phyloP scores from a whole-genome alignment of 2,888 invertebrate genomes.

The Eristalis intricaria region DNA sequence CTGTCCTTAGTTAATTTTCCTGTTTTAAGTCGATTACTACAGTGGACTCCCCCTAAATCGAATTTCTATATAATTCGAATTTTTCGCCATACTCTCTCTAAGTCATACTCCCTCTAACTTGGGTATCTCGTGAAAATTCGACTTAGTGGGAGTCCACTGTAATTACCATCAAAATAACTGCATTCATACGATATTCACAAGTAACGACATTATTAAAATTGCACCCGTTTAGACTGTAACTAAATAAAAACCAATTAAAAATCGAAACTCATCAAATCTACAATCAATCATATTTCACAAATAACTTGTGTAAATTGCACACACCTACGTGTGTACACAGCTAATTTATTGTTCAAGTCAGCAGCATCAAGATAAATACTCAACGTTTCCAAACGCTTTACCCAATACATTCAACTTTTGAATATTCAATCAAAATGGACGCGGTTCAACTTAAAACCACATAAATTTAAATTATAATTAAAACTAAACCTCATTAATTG shows the following conservation, averaged over 20 bases:
- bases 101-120: too few species aligned
- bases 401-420: background rate
- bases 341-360: background rate
- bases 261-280: background rate
- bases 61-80: too few species aligned
- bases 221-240: background rate
- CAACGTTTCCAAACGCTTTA: background rate
- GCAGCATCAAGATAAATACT: background rate
- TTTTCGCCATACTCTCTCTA: too few species aligned
- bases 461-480: background rate
- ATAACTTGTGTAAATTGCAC: background rate
- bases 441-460: background rate
- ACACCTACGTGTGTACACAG: background rate
- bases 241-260: background rate
- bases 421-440: background rate
- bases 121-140: too few species aligned
- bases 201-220: too few species aligned
- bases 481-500: slow-evolving; percentile 12
- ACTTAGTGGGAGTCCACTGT: too few species aligned
- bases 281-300: background rate
- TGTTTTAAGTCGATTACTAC: too few species aligned
- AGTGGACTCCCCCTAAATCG: too few species aligned
- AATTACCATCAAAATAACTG: too few species aligned
- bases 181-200: too few species aligned
- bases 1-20: too few species aligned